phyloP scores from a whole-genome alignment of 2,888 invertebrate genomes.

The Chrysolina oricalcia region DNA sequence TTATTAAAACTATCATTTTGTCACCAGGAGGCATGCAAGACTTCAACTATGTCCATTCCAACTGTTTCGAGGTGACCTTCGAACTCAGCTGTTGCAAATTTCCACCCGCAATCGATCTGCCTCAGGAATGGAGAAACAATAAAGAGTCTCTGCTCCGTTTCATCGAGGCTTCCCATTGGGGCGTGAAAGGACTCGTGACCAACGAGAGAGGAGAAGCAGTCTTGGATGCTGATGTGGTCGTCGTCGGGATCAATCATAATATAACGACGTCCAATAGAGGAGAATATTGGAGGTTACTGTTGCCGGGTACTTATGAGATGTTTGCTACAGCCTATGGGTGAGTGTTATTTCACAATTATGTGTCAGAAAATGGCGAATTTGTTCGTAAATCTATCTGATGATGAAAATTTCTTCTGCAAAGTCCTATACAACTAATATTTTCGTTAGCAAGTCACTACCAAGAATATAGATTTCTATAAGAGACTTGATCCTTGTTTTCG shows the following conservation, averaged over 20 bases:
- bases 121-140: constrained; percentile 89
- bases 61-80: constrained; percentile 97
- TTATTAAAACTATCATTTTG: constrained; percentile 1
- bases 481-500: too few relatives aligned
- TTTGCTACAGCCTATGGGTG: constrained; percentile 84
- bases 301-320: constrained; percentile 89
- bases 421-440: too few relatives aligned
- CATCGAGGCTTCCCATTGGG: constrained; percentile 87
- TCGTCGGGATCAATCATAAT: constrained; percentile 86
- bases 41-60: constrained; percentile 96
- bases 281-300: constrained; percentile 94
- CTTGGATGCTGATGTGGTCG: constrained; percentile 82
- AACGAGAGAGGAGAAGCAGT: constrained; percentile 78
- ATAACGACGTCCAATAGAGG: constrained; percentile 87
- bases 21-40: constrained; percentile 96
- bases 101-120: constrained; percentile 82
- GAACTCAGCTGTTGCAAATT: constrained; percentile 98
- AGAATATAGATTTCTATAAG: too few relatives aligned
- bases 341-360: constrained; percentile 54
- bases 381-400: too few relatives aligned
- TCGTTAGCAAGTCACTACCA: too few relatives aligned
- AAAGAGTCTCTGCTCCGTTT: constrained; percentile 88
- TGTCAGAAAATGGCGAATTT: constrained; percentile 36
- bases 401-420: too few relatives aligned
- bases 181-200: constrained; percentile 79